Evolutionary conservation across 2,888 invertebrate genomes (phyloP).

Genomic region (Microplitis deprimator): DNA sequence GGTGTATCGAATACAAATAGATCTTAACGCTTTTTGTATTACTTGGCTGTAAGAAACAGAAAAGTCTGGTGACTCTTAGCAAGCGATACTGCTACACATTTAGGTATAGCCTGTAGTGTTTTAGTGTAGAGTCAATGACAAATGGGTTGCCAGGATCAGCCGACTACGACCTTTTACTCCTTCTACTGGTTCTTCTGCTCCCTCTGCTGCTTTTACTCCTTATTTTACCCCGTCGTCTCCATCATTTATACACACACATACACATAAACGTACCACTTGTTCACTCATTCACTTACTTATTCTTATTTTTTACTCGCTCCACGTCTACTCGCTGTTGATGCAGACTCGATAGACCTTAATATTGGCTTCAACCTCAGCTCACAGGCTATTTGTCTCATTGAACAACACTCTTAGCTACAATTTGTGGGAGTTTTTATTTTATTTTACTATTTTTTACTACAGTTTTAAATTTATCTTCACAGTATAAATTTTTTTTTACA

Average conservation of each 20-base stretch:
- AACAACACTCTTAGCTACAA: constrained; percentile 15
- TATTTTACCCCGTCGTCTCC: constrained; percentile 12
- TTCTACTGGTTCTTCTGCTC: constrained; percentile 9
- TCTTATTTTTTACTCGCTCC: constrained; percentile 1
- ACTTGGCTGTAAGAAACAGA: constrained; percentile 53
- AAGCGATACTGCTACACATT: neutral
- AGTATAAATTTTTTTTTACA: neutral
- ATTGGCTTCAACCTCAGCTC: constrained; percentile 54
- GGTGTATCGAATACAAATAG: constrained; percentile 54
- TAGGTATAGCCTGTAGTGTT: constrained; percentile 30
- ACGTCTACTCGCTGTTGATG: neutral
- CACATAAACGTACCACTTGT: neutral
- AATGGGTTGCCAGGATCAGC: constrained; percentile 66
- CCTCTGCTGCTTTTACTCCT: constrained; percentile 1
- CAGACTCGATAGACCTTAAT: constrained; percentile 56
- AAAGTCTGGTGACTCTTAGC: constrained; percentile 16
- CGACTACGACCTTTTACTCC: constrained; percentile 50
- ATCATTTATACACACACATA: constrained; percentile 49
- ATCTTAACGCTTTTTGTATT: constrained; percentile 53
- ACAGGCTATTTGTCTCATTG: constrained; percentile 28
- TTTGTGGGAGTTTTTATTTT: constrained; percentile 21
- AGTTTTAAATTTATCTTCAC: constrained; percentile 23
- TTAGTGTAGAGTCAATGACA: constrained; percentile 53
- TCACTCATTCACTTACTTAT: neutral
- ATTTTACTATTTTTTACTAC: constrained; percentile 46